Percentiles rank a stretch among this genome's conserved stretches.
phyloP scores from a whole-genome alignment of 2,113 vertebrate species.

The Toxotes chatareus region DNA sequence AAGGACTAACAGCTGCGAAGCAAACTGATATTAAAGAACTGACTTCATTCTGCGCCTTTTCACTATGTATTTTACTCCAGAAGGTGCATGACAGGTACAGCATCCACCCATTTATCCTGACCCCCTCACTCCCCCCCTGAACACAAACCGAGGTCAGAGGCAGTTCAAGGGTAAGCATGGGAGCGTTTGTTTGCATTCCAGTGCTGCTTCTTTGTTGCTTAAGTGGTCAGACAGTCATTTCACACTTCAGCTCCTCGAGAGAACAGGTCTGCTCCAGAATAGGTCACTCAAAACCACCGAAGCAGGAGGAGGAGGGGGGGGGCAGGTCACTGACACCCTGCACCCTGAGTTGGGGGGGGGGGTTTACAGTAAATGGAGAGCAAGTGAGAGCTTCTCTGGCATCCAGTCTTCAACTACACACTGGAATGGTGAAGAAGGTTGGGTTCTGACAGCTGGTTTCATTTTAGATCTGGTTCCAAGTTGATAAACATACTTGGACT shows the following conservation, averaged over 20 bases:
- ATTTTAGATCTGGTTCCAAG: conserved; percentile 6
- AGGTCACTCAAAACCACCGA: conserved; percentile 55
- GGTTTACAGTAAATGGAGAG: conserved; percentile 25
- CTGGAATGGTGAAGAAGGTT: conserved; percentile 6
- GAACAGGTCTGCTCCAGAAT: too few relatives aligned
- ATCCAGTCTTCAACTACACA: conserved; percentile 10
- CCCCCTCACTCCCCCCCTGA: background rate
- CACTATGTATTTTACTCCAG: too few relatives aligned
- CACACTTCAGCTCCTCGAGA: too few relatives aligned
- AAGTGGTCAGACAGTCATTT: conserved; percentile 52
- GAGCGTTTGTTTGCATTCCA: conserved; percentile 74
- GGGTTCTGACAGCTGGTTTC: background rate
- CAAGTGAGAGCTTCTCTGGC: conserved; percentile 23
- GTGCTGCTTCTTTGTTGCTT: conserved; percentile 40
- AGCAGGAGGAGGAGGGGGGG: conserved; percentile 8
- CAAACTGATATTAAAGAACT: conserved; percentile 6
- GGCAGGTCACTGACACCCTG: conserved; percentile 44
- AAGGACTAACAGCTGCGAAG: conserved; percentile 23
- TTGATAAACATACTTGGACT: background rate
- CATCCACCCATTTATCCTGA: conserved; percentile 45
- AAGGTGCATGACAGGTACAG: conserved; percentile 48
- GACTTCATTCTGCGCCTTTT: background rate
- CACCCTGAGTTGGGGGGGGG: conserved; percentile 19
- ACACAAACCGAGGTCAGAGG: conserved; percentile 53
- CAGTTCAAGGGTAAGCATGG: conserved; percentile 71